A percentile compares a stretch with the other conserved stretches of the same genome.
Evolutionary conservation across 2,797 vertebrate species (phyloP).

Genomic region (Falco berigora): DNA sequence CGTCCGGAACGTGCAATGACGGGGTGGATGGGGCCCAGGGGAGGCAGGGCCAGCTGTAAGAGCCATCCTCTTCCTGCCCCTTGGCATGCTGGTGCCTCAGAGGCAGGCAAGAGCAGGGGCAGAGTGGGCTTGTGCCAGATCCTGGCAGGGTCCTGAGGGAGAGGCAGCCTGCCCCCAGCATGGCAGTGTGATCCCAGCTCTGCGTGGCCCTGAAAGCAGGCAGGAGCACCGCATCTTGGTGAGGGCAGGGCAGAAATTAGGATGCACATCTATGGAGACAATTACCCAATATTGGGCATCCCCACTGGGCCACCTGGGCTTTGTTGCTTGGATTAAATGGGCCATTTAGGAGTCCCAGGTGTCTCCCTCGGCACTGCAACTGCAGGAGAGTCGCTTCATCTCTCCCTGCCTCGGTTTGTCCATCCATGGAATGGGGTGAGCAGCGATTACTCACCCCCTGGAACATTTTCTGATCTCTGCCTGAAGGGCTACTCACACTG

Average conservation of each 20-base stretch:
- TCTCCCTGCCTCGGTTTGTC: not conserved
- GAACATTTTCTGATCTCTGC: not conserved
- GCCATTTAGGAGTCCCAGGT: not conserved
- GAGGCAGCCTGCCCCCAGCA: not conserved
- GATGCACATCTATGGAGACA: not conserved
- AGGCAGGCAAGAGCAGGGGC: not conserved
- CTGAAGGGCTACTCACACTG: not conserved
- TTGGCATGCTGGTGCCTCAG: fast-evolving
- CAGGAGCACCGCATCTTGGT: fast-evolving
- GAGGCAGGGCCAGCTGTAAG: not conserved
- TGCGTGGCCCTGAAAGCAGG: not conserved
- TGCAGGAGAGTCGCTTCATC: fast-evolving
- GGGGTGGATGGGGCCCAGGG: not conserved
- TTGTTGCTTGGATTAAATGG: not conserved
- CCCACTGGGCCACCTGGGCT: not conserved
- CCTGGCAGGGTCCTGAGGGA: not conserved
- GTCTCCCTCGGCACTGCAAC: not conserved
- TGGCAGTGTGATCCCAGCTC: fast-evolving
- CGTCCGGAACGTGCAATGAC: not conserved
- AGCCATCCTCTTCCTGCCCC: not conserved
- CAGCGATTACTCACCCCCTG: not conserved
- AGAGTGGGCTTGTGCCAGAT: fast-evolving
- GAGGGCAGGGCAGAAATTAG: not conserved
- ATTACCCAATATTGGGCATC: not conserved
- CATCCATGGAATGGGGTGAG: not conserved